phyloP scores from a whole-genome alignment of 64 coral and sea anemone species.

The Pachyseris speciosa region DNA sequence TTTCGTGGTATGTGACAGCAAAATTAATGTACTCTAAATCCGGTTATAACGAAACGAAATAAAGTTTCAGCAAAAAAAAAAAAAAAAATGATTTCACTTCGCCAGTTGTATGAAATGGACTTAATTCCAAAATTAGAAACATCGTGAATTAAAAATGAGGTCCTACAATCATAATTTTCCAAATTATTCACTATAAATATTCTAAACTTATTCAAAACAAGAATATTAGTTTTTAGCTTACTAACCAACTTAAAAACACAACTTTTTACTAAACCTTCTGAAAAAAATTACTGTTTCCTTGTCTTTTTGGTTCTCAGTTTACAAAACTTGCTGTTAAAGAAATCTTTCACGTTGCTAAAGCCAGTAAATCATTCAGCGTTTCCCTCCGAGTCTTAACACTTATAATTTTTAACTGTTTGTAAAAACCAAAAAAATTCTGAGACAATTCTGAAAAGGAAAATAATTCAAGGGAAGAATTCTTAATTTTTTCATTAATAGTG shows the following conservation, averaged over 20 bases:
- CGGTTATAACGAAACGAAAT: neutral
- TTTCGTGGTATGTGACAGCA: neutral
- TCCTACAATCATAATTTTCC: neutral
- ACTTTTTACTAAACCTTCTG: too few relatives aligned
- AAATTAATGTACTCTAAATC: neutral
- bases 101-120: neutral
- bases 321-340: neutral
- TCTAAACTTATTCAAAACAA: neutral
- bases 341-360: neutral
- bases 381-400: neutral
- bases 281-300: neutral
- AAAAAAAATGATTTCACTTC: neutral
- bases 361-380: too few relatives aligned
- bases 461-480: neutral
- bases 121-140: neutral
- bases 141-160: neutral
- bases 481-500: neutral
- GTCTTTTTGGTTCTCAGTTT: neutral
- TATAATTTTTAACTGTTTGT: neutral
- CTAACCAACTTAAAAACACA: neutral
- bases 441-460: neutral
- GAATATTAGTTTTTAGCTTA: neutral
- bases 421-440: too few relatives aligned
- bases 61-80: neutral
- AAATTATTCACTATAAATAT: neutral